Conservation (phyloP, 1,140 invertebrate genomes). For the Diploscapter pachys region DNA sequence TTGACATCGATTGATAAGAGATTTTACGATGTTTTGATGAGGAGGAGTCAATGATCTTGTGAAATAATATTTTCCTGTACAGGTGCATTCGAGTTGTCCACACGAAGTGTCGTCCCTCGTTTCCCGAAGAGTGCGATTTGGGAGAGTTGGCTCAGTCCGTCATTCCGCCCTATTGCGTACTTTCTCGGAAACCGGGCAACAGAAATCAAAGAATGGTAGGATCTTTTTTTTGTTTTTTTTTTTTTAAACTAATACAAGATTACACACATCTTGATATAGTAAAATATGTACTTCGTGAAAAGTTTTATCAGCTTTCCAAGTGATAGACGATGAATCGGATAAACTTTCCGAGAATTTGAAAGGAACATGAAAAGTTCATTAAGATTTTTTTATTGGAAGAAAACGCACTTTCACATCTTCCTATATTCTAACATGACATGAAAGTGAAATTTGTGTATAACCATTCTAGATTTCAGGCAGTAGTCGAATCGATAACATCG, state of each 20-base stretch:
- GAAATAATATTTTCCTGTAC: neutral
- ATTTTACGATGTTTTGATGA: too few relatives aligned
- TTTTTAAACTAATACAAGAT: too few relatives aligned
- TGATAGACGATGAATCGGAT: too few relatives aligned
- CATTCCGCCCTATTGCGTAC: slow-evolving; percentile 63
- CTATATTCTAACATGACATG: too few relatives aligned
- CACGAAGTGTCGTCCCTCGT: slow-evolving; percentile 64
- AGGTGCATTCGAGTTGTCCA: slow-evolving; percentile 67
- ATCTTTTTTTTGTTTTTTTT: slow-evolving; percentile 14
- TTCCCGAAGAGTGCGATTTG: slow-evolving; percentile 61
- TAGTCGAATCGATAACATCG: slow-evolving; percentile 59
- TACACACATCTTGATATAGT: too few relatives aligned
- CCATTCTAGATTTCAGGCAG: slow-evolving; percentile 48
- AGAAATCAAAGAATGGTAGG: slow-evolving; percentile 42
- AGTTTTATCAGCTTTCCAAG: too few relatives aligned
- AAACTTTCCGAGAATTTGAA: too few relatives aligned
- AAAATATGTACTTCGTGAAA: too few relatives aligned
- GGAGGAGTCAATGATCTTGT: too few relatives aligned
- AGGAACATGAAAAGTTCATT: too few relatives aligned
- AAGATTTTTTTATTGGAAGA: too few relatives aligned
- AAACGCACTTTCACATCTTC: too few relatives aligned
- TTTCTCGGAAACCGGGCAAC: slow-evolving; percentile 59
- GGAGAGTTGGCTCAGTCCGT: slow-evolving; percentile 60
- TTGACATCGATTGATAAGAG: neutral
- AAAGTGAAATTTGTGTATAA: slow-evolving; percentile 9